phyloP scores from a whole-genome alignment of 2,797 vertebrate genomes.

The Petrocephalus schoutedeni region DNA sequence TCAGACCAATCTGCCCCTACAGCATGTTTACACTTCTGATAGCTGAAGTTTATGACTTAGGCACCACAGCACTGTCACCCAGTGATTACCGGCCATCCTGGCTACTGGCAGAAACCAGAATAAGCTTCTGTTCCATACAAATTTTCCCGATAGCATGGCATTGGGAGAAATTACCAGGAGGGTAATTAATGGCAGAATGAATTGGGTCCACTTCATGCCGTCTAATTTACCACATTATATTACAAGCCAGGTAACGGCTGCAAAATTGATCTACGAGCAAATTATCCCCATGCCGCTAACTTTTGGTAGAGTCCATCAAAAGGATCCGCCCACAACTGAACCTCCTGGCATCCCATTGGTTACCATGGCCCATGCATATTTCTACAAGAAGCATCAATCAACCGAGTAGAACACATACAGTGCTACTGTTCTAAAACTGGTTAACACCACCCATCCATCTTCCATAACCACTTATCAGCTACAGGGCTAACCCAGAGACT shows the following conservation, averaged over 20 bases:
- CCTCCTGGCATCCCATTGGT: background rate
- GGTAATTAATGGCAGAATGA: constrained; percentile 15
- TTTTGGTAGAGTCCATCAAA: background rate
- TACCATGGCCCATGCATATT: background rate
- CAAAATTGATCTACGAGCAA: background rate
- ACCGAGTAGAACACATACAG: background rate
- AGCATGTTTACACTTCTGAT: background rate
- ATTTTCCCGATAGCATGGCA: background rate
- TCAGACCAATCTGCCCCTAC: background rate
- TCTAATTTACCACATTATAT: constrained; percentile 11
- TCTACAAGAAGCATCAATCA: background rate
- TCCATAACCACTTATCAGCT: background rate
- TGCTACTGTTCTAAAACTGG: background rate
- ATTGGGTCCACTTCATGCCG: constrained; percentile 1
- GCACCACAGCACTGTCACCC: background rate
- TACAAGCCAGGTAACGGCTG: background rate
- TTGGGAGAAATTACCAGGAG: background rate
- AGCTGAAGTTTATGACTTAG: background rate
- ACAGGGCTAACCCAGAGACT: background rate
- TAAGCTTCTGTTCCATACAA: constrained; percentile 7
- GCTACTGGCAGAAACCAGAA: background rate
- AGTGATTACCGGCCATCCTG: background rate
- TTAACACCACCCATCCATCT: background rate
- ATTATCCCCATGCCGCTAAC: background rate
- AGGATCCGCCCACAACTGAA: background rate